Evolutionary conservation across 2,113 vertebrate species (phyloP), one percentile per base, ranked within the genome.

Genomic region (Lycaon pictus): DNA sequence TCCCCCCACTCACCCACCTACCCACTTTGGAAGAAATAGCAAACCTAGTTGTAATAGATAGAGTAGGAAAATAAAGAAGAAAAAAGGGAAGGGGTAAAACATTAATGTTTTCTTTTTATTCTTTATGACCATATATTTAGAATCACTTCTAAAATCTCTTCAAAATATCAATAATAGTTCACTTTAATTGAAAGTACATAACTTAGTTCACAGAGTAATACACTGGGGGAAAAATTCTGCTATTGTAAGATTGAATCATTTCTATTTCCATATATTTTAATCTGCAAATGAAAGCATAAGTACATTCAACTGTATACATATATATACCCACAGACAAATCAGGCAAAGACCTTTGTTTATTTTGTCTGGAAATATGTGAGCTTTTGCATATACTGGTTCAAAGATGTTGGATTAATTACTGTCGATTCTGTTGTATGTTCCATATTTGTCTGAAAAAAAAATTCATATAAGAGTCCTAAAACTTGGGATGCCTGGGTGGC

Each of bases 371-470:
- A 65, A 63, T 79, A 62, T 65, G 3, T 81, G 35, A 86, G 13
- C 9, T 29, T 63, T 69, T 92, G 10, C 7, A 51, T 23, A 83
- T 9, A 95, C 5, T 58, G 32, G 1, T 77, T 82, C n/a, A 63
- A 93, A 62, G n/a, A n/a, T n/a, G 23, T 51, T 97, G 62, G 65
- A 74, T 71, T 87, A 8, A 32, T 72, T 91, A 23, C 1, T 43
- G 8, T 74, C 1, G 2, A 51, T 60, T 92, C 43, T 90, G 13
- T 11, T 51, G 32, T 6, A 60, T 23, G 20, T 76, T 9, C n/a
- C 76, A 37, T 6, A 93, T 90, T 93, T 91, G 60, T 90, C n/a
- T 55, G 51, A 87, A 96, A 87, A 96, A 92, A 79, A 84, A 62
- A 84, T 37, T 76, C 35, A 95, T 60, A 67, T 88, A 77, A 62